These are phyloP conservation scores for Heterodera carotae DNA, from an alignment of 1,140 invertebrate species.

Conservation along the genomic window DNA sequence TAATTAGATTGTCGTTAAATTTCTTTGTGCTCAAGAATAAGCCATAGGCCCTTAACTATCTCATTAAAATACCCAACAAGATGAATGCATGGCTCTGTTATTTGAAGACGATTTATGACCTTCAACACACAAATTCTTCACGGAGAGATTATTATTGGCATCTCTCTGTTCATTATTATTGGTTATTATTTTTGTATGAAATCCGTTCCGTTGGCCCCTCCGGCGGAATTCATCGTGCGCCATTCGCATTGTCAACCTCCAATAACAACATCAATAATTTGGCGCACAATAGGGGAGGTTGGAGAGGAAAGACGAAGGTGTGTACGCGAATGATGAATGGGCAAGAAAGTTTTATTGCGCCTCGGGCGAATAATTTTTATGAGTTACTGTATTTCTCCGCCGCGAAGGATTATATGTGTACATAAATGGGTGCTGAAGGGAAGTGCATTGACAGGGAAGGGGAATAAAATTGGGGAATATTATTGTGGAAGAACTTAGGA, in stretches of 20 bases:
- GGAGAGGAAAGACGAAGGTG: not conserved
- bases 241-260: not conserved
- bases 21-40: too few relatives aligned
- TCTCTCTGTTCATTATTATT: too few relatives aligned
- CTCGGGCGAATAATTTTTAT: not conserved
- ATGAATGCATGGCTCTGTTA: too few relatives aligned
- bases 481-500: not conserved
- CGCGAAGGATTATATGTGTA: not conserved
- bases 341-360: not conserved
- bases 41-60: too few relatives aligned
- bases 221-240: not conserved
- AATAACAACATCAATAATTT: not conserved
- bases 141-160: not conserved
- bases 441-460: not conserved
- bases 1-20: too few relatives aligned
- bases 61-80: too few relatives aligned
- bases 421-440: not conserved
- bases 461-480: not conserved
- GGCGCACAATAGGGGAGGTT: not conserved
- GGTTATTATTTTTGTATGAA: not conserved
- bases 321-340: not conserved
- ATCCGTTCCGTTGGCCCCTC: not conserved
- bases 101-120: too few relatives aligned
- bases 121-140: not conserved
- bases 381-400: not conserved